Percentiles rank a stretch among this genome's conserved stretches.
These are phyloP conservation scores for Chionis minor DNA, from an alignment of 2,113 vertebrate genomes.

Conservation along the genomic window DNA sequence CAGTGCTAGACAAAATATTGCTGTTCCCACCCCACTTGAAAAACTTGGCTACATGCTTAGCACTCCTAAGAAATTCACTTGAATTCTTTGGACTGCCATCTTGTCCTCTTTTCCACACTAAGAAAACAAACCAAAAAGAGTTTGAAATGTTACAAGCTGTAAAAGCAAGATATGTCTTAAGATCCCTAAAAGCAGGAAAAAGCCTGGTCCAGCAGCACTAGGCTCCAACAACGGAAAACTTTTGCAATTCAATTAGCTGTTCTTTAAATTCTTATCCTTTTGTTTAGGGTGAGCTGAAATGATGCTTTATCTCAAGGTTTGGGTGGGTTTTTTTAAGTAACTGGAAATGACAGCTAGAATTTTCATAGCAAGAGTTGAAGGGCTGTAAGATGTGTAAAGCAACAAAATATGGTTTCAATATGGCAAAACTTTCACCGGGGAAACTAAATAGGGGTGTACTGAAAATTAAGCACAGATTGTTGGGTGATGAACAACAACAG, in stretches of 20 bases:
- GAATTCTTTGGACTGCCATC: neutral
- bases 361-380: neutral
- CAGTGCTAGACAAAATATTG: neutral
- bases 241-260: neutral
- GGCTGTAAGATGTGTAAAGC: neutral
- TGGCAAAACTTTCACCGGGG: neutral
- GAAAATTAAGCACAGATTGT: constrained; percentile 45
- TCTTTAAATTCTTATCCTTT: neutral
- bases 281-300: neutral
- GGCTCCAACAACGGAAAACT: neutral
- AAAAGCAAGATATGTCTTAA: neutral
- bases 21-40: neutral
- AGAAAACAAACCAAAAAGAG: neutral
- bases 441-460: neutral
- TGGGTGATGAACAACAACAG: neutral
- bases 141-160: neutral
- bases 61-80: neutral
- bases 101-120: neutral
- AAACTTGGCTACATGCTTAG: neutral
- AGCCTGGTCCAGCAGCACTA: neutral
- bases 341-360: neutral
- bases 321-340: neutral
- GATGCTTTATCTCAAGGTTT: neutral
- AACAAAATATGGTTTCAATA: constrained; percentile 55
- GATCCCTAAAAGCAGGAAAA: neutral